phyloP scores from a whole-genome alignment of 2,888 invertebrate genomes.

The Thereva unica region DNA sequence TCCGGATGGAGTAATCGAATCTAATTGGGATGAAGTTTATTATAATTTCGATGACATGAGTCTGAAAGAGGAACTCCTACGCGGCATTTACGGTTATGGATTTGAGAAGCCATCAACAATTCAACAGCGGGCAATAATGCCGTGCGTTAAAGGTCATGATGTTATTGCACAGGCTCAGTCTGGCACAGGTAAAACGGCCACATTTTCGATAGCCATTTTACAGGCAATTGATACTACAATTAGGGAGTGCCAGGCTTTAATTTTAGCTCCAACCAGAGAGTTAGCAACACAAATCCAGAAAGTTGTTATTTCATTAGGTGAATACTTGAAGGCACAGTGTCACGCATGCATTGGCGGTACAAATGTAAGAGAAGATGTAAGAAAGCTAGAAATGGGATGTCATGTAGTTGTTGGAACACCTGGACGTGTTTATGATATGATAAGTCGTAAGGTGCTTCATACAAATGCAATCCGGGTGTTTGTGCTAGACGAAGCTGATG shows the following conservation, averaged over 20 bases:
- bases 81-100: slow-evolving; percentile 99
- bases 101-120: slow-evolving; percentile 99
- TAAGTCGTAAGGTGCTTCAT: slow-evolving; percentile 85
- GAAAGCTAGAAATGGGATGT: slow-evolving; percentile 88
- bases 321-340: slow-evolving; percentile 96
- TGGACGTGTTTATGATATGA: slow-evolving; percentile 97
- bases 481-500: slow-evolving; percentile 98
- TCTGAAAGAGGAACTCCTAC: slow-evolving; percentile 90
- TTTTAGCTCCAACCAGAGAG: slow-evolving; percentile 92
- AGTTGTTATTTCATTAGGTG: slow-evolving; percentile 96
- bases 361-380: slow-evolving; percentile 95
- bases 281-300: slow-evolving; percentile 79
- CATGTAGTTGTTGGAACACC: slow-evolving; percentile 99
- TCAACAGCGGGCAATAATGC: slow-evolving; percentile 98
- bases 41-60: slow-evolving; percentile 99
- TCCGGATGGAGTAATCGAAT: slow-evolving; percentile 89
- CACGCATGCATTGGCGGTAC: slow-evolving; percentile 99
- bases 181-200: slow-evolving; percentile 99
- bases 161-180: slow-evolving; percentile 99
- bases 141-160: slow-evolving; percentile 93
- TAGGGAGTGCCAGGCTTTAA: slow-evolving; percentile 93
- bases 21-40: slow-evolving; percentile 90
- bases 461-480: slow-evolving; percentile 93
- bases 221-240: slow-evolving; percentile 92
- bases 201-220: slow-evolving; percentile 97